Evolutionary conservation across 64 coral and sea anemone species (phyloP), one percentile per base, ranked within the genome.

Genomic region (Dendrophyllia cribrosa): DNA sequence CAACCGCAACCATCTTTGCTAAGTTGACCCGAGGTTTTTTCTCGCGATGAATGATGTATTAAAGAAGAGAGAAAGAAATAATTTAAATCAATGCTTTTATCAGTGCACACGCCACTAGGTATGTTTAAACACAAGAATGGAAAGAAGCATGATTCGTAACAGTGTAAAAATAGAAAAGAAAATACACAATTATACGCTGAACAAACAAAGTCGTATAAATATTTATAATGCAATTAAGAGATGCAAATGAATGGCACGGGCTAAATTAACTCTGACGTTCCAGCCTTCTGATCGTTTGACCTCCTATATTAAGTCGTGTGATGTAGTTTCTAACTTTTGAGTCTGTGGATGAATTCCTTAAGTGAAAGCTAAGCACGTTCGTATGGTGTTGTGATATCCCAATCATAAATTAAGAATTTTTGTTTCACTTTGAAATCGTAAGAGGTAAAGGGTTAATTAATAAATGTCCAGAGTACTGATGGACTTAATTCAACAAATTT

Each of bases 221-320:
- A 66, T 51, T 47, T 83, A 23, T 83, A 68, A 84, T 84, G 46
- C 63, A 65, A 84, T 84, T 84, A 68, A 67, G 4, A 68, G n/a
- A 68, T 0, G 3, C 10, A 74, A 74, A 74, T 14, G 15, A 45
- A 12, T 24, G 71, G 61, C 61, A 64, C 61, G 61, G 61, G 61
- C 14, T 64, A 64, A 64, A 64, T 56, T 56, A 12, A 56, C 53
- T 56, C 16, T 67, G 4, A n/a, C 15, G 16, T 67, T 67, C 16
- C 16, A 13, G 3, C 4, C 14, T 34, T 34, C 34, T 34, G 34
- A 34, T 34, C 34, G 34, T 34, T 34, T 34, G 34, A 34, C 34
- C 34, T 34, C 53, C 53, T 5, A 56, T 5, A 12, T 56, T 12
- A 56, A 9, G 53, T 12, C 7, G 12, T 56, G 53, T 7, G 53